A percentile compares a stretch with the other conserved stretches of the same genome.
Evolutionary conservation across 1,140 invertebrate genomes (phyloP).

Genomic region (Piezodorus guildinii): DNA sequence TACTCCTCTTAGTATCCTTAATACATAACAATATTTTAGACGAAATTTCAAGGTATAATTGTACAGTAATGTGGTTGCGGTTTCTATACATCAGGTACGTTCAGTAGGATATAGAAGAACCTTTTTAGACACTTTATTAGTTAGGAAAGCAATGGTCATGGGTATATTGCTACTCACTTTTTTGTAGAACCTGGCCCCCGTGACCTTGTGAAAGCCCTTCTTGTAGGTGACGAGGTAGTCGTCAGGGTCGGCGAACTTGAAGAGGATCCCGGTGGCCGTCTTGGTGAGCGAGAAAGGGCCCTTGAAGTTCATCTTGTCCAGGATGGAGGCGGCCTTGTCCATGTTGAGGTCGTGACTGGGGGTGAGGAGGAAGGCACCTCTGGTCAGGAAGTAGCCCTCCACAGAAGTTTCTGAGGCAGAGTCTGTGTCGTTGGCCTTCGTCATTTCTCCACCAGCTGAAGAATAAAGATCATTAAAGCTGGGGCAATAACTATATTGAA

Average conservation of each 20-base stretch:
- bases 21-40: no score
- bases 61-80: no score
- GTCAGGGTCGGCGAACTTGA: conserved; percentile 73
- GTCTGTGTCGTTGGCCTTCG: conserved; percentile 27
- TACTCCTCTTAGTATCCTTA: no score
- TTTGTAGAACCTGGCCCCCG: conserved; percentile 60
- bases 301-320: conserved; percentile 76
- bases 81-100: no score
- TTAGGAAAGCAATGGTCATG: no score
- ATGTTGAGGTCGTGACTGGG: conserved; percentile 70
- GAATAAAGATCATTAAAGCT: no score
- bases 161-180: conserved; percentile 45
- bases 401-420: conserved; percentile 29
- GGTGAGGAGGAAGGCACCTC: conserved; percentile 66
- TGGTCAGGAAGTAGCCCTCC: conserved; percentile 34
- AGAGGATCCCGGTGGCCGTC: conserved; percentile 74
- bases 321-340: conserved; percentile 71
- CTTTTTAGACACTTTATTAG: no score
- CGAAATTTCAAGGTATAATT: no score
- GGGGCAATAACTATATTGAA: no score
- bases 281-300: conserved; percentile 72
- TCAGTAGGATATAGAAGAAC: no score
- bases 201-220: conserved; percentile 75
- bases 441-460: background rate
- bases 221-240: conserved; percentile 74